Conservation (phyloP, 64 coral and sea anemone species). For the Dendrophyllia cribrosa region DNA sequence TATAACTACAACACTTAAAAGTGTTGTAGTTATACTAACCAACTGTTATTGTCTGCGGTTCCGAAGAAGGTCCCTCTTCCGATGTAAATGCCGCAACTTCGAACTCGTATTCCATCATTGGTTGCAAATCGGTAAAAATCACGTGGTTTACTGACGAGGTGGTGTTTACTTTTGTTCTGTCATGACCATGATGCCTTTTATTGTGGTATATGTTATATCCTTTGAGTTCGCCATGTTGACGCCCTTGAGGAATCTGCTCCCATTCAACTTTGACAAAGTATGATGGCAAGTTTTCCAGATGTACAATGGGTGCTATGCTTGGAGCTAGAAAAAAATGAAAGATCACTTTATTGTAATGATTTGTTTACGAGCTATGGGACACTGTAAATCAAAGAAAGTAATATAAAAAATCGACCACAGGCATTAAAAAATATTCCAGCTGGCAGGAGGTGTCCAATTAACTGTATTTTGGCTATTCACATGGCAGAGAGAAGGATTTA, state of each 20-base stretch:
- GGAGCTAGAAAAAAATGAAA: background rate
- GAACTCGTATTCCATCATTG: background rate
- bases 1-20: too few species aligned
- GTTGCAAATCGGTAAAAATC: background rate
- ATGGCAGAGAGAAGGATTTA: too few species aligned
- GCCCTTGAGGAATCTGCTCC: background rate
- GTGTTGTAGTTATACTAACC: background rate
- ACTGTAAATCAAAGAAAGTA: too few species aligned
- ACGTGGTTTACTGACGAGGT: background rate
- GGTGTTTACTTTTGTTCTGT: background rate
- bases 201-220: slow-evolving; percentile 21
- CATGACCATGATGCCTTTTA: background rate
- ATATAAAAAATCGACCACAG: too few species aligned
- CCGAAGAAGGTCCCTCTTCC: background rate
- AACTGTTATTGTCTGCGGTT: background rate
- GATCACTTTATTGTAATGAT: too few species aligned
- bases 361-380: too few species aligned
- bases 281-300: background rate
- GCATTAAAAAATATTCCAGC: too few species aligned
- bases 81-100: background rate
- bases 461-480: too few species aligned
- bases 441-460: too few species aligned
- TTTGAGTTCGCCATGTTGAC: background rate
- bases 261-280: background rate
- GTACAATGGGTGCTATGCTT: background rate